Conservation (phyloP, 2,113 vertebrate genomes). For the Corydoras sp. region DNA sequence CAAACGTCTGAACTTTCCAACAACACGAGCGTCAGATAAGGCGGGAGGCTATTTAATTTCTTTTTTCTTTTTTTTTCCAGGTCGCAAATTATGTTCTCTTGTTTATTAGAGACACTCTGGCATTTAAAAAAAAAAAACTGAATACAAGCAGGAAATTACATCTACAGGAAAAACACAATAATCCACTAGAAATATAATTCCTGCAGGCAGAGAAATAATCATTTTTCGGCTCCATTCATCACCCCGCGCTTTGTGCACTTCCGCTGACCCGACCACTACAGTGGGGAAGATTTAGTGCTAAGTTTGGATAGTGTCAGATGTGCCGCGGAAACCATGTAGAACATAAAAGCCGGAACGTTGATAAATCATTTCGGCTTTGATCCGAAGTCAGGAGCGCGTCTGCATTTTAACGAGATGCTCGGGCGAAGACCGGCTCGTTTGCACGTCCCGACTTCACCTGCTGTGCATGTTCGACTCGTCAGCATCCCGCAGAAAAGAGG, state of each 20-base stretch:
- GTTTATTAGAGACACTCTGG: constrained; percentile 35
- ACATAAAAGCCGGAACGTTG: neutral
- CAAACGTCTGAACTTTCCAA: constrained; percentile 28
- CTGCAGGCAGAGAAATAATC: neutral
- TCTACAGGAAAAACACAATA: constrained; percentile 15
- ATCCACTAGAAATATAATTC: neutral
- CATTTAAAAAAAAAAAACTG: constrained; percentile 26
- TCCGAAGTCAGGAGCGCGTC: neutral
- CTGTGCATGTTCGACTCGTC: too few species aligned
- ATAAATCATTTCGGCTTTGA: constrained; percentile 2
- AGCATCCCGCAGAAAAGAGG: too few species aligned
- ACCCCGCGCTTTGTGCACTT: neutral
- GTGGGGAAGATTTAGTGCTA: constrained; percentile 4
- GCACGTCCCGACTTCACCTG: too few species aligned
- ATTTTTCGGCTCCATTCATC: neutral
- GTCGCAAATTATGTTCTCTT: constrained; percentile 21
- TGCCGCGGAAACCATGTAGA: neutral
- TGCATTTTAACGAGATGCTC: too few species aligned
- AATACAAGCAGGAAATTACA: constrained; percentile 20
- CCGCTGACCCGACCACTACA: constrained; percentile 1
- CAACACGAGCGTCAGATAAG: constrained; percentile 17
- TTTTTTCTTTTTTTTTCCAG: neutral
- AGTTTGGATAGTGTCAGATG: neutral
- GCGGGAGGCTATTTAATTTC: constrained; percentile 29
- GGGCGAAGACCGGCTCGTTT: too few species aligned